Evolutionary conservation across 2,113 vertebrate genomes (phyloP), one percentile per base, ranked within the genome.

Genomic region (Setophaga petechia): DNA sequence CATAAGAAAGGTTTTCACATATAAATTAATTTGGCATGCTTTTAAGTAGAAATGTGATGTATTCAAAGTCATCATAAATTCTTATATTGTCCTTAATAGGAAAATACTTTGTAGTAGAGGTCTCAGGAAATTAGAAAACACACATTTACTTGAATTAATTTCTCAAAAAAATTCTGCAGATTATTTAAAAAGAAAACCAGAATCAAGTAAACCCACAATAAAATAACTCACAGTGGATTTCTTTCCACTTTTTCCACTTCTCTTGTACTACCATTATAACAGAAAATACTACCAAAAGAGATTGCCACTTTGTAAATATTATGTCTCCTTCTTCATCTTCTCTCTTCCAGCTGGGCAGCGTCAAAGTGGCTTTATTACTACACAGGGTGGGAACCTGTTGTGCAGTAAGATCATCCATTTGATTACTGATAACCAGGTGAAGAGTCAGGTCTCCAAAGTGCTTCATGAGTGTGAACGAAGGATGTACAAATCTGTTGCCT

Each of bases 341-440:
- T 94, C 3, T 59, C 83, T 97, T 92, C 46, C 79, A 99, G 99
- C 96, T 95, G 80, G 83, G 16, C 85, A 93, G 69, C 16, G 22
- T 59, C 94, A 98, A 19, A 27, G 1, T 17, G 97, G 96, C 44
- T 97, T 98, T 62, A 97, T 99, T 96, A 96, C 98, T 41, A 98
- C 99, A 3, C 65, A 95, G 28, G 97, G 98, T 61, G 99, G 99
- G 30, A 98, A 97, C 28, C 75, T 99, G n/a, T 83, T 37, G 27
- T 99, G 98, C 90, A 98, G 98, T 78, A 99, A 97, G 76, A 99
- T 99, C 80, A 98, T 99, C 78, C 99, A 99, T 24, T 58, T 99
- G 41, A 18, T 79, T 87, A 97, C 98, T 8, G 8, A 72, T 61
- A 76, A 74, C 3, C n/a, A 98, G 11, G 66, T 98, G 39, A 97